Evolutionary conservation across 2,113 vertebrate species (phyloP).

Genomic region (Catharus minimus): DNA sequence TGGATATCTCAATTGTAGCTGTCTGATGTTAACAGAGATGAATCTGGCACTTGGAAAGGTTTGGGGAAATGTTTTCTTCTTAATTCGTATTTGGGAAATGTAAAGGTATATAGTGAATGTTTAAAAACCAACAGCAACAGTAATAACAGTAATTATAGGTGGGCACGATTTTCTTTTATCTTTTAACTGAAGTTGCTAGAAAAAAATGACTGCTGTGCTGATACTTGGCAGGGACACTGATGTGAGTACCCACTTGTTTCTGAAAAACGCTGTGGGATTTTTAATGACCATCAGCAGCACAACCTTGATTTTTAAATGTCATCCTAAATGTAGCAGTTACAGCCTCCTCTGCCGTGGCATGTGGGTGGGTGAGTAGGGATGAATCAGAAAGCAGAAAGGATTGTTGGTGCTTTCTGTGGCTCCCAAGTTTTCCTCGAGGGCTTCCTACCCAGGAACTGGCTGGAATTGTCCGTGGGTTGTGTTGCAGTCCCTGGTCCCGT

Average conservation of each 20-base stretch:
- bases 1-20: neutral
- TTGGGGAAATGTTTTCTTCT: neutral
- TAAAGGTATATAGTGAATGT: neutral
- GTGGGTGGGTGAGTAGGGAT: slow-evolving; percentile 42
- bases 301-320: slow-evolving; percentile 64
- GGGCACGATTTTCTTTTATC: slow-evolving; percentile 5
- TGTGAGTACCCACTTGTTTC: slow-evolving; percentile 10
- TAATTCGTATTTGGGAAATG: neutral
- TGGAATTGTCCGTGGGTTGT: neutral
- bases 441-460: slow-evolving; percentile 1
- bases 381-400: slow-evolving; percentile 55
- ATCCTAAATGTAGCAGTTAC: slow-evolving; percentile 48
- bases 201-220: slow-evolving; percentile 20
- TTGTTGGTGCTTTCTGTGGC: slow-evolving; percentile 15
- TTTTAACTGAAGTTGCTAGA: neutral
- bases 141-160: slow-evolving; percentile 29
- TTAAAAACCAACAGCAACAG: neutral
- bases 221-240: slow-evolving; percentile 8
- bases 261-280: slow-evolving; percentile 36
- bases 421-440: slow-evolving; percentile 37
- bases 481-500: neutral
- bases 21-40: neutral
- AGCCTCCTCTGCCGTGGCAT: slow-evolving; percentile 12
- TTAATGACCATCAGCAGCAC: slow-evolving; percentile 52
- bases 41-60: neutral